Percentiles rank a stretch among this genome's conserved stretches.
phyloP scores from a whole-genome alignment of 1,140 invertebrate genomes.

The Drosophila tani region DNA sequence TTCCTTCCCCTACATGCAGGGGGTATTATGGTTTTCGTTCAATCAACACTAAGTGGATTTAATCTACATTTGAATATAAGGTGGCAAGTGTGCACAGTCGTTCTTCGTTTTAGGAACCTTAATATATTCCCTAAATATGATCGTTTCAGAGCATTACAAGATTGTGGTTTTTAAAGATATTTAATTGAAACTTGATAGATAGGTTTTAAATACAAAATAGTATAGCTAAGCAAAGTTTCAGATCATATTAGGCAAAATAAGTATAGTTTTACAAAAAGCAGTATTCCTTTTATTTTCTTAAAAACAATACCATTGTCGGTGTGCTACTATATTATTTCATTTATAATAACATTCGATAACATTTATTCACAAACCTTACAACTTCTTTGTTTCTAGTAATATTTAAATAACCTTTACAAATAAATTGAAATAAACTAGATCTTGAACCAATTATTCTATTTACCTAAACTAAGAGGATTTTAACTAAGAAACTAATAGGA shows the following conservation, averaged over 20 bases:
- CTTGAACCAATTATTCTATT: too few species aligned
- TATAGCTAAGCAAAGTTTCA: not conserved
- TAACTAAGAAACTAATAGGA: too few species aligned
- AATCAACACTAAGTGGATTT: not conserved
- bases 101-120: not conserved
- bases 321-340: too few species aligned
- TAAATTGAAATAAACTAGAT: too few species aligned
- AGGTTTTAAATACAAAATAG: not conserved
- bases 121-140: not conserved
- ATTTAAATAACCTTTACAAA: too few species aligned
- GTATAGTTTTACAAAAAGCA: too few species aligned
- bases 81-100: too few species aligned
- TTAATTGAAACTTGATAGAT: not conserved
- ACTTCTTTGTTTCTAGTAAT: not conserved
- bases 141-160: not conserved
- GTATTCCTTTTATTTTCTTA: too few species aligned
- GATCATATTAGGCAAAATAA: too few species aligned
- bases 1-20: conserved; percentile 1
- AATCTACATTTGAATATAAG: not conserved
- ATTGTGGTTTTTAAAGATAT: not conserved
- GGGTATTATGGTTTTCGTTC: not conserved
- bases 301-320: too few species aligned
- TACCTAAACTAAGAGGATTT: too few species aligned
- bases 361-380: not conserved
- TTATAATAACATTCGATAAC: too few species aligned